Conservation (phyloP, 2,113 vertebrate species). For the Copsychus sechellarum region DNA sequence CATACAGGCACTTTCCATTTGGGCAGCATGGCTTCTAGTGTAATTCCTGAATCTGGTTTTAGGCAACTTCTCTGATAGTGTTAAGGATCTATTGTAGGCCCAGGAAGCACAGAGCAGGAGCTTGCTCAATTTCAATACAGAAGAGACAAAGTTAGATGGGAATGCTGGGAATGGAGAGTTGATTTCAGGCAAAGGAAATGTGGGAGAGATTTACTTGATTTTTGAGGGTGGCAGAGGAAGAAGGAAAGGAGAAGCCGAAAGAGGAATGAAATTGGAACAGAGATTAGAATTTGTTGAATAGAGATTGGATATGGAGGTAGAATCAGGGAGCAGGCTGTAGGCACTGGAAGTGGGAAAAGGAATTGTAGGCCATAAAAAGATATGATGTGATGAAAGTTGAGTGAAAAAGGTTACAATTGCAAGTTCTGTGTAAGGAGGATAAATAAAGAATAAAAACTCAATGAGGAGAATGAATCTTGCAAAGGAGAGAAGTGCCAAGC, state of each 20-base stretch:
- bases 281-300: neutral
- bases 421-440: neutral
- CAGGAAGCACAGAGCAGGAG: neutral
- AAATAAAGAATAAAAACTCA: neutral
- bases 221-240: neutral
- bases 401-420: neutral
- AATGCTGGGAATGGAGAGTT: neutral
- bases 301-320: neutral
- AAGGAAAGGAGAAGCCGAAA: neutral
- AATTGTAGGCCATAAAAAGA: neutral
- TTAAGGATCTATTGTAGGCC: neutral
- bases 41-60: neutral
- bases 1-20: neutral
- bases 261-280: neutral
- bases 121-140: neutral
- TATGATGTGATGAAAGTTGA: neutral
- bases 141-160: neutral
- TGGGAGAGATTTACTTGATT: neutral
- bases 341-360: neutral
- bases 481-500: neutral
- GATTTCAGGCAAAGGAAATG: neutral
- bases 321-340: neutral
- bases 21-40: neutral
- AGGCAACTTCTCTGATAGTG: neutral
- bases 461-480: neutral